Evolutionary conservation across 2,888 invertebrate species (phyloP).

Genomic region (Harpalus rubripes): DNA sequence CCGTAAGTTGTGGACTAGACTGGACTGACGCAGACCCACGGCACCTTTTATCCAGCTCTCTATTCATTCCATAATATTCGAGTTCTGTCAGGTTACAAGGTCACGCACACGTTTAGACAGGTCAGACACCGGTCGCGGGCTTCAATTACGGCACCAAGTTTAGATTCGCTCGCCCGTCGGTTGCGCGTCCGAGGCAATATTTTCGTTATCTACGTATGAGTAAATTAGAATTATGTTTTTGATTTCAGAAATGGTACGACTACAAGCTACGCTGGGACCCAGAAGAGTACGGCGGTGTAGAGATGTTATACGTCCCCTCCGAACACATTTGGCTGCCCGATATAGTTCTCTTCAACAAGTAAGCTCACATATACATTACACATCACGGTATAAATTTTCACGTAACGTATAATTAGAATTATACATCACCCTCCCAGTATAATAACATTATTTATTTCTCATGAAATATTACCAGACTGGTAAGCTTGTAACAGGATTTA

Average conservation of each 20-base stretch:
- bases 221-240: constrained; percentile 6
- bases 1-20: too few relatives aligned
- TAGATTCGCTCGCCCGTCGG: too few relatives aligned
- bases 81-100: too few relatives aligned
- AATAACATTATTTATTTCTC: constrained; percentile 10
- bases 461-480: background rate
- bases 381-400: constrained; percentile 8
- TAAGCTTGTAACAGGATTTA: background rate
- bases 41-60: too few relatives aligned
- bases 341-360: constrained; percentile 95
- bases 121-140: too few relatives aligned
- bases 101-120: too few relatives aligned
- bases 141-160: too few relatives aligned
- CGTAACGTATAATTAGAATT: background rate
- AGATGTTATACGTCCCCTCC: constrained; percentile 95
- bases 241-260: constrained; percentile 91
- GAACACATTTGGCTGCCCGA: constrained; percentile 98
- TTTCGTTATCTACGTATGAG: background rate
- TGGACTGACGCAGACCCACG: too few relatives aligned
- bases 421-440: background rate
- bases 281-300: constrained; percentile 93
- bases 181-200: too few relatives aligned
- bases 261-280: constrained; percentile 94
- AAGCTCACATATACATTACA: constrained; percentile 75
- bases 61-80: too few relatives aligned